phyloP scores from a whole-genome alignment of 2,888 invertebrate genomes.

The Ferdinandea cuprea region DNA sequence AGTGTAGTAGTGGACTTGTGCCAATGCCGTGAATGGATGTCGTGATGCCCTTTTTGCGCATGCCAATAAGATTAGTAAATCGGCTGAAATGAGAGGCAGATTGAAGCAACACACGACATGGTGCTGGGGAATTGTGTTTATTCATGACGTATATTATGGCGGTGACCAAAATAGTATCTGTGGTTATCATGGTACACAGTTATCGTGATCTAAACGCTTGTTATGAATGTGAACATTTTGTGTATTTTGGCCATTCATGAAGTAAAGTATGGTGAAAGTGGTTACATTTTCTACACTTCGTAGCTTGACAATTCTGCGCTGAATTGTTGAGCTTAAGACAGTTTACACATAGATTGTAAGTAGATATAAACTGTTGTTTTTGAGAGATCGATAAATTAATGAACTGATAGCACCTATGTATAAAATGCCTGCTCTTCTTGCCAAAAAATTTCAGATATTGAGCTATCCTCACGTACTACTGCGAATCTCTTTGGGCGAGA shows the following conservation, averaged over 20 bases:
- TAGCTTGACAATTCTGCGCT: constrained; percentile 2
- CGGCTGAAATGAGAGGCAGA: too few relatives aligned
- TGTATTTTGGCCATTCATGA: constrained; percentile 6
- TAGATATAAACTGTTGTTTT: constrained; percentile 1
- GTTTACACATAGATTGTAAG: background rate
- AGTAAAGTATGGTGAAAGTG: constrained; percentile 14
- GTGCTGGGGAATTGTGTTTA: too few relatives aligned
- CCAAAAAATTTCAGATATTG: background rate
- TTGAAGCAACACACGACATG: too few relatives aligned
- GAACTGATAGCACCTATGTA: constrained; percentile 18
- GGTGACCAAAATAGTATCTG: too few relatives aligned
- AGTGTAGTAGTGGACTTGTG: too few relatives aligned
- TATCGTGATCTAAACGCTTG: too few relatives aligned
- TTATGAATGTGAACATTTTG: too few relatives aligned
- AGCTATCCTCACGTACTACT: background rate
- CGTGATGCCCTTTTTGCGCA: too few relatives aligned
- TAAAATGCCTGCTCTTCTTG: constrained; percentile 6
- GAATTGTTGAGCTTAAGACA: constrained; percentile 7
- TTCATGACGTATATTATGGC: too few relatives aligned
- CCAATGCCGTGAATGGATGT: too few relatives aligned
- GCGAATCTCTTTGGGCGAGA: constrained; percentile 2
- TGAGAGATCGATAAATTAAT: background rate
- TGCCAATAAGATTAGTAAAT: too few relatives aligned
- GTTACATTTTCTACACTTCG: constrained; percentile 8
- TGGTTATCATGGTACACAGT: too few relatives aligned